phyloP scores from a whole-genome alignment of 2,888 invertebrate species.

The Keiferia lycopersicella region DNA sequence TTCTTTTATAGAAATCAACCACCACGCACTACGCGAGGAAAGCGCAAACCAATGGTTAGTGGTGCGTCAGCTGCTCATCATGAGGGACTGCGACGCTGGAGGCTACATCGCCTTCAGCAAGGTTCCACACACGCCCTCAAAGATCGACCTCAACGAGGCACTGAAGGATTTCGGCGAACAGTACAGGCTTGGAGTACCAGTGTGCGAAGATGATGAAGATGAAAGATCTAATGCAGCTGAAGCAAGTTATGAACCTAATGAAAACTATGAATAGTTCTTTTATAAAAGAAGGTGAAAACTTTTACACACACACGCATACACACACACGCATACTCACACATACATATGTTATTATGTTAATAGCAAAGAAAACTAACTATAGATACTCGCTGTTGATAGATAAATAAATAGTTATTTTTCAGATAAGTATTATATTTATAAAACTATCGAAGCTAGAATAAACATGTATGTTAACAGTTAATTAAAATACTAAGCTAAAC shows the following conservation, averaged over 20 bases:
- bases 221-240: neutral
- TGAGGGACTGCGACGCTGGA: conserved; percentile 54
- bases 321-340: too few species aligned
- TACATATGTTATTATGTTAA: too few species aligned
- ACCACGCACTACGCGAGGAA: conserved; percentile 39
- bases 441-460: too few species aligned
- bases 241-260: neutral
- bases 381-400: too few species aligned
- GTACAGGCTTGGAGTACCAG: conserved; percentile 35
- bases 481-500: too few species aligned
- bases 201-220: conserved; percentile 36
- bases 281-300: too few species aligned
- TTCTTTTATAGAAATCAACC: too few species aligned
- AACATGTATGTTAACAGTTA: too few species aligned
- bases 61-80: conserved; percentile 45
- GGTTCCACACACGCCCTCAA: conserved; percentile 34
- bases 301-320: too few species aligned
- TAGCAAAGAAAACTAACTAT: too few species aligned
- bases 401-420: too few species aligned
- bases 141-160: conserved; percentile 38
- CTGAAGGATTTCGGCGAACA: conserved; percentile 43
- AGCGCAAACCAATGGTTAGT: conserved; percentile 53
- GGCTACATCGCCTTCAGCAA: conserved; percentile 47
- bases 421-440: too few species aligned
- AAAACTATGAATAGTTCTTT: neutral